Evolutionary conservation across 2,797 vertebrate species (phyloP), one percentile per base, ranked within the genome.

Genomic region (Gobionotothen gibberifrons): DNA sequence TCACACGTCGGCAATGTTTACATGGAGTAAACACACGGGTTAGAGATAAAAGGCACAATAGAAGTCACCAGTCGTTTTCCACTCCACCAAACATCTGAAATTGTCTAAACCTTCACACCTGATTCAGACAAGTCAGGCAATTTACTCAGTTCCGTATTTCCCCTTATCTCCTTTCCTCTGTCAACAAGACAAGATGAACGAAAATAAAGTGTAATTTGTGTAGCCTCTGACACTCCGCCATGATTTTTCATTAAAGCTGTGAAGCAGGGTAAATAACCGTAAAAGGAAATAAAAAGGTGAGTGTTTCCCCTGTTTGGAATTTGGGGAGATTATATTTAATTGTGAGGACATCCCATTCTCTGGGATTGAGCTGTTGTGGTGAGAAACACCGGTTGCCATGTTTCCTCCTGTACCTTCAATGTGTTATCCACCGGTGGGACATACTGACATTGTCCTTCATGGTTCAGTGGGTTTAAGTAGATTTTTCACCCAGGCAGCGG

Each of bases 1-100:
- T 42, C 43, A 5, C 14, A 62, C 26, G 17, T 0, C 0, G 17
- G 66, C 53, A 39, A 15, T 0, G 47, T 57, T 49, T 36, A 48
- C 60, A 68, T 17, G 43, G 22, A 51, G 60, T 74, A 61, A 78
- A 71, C 46, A 61, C 15, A 9, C 19, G 2, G 11, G 22, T 44
- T 9, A 63, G 29, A n/a, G n/a, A 67, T 9, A 58, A 48, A 4
- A 74, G 36, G 49, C 29, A 43, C 59, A 69, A 22, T 13, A 42
- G 36, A 70, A 62, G 72, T 69, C 77, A 68, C 63, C 29, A 39
- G 53, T 39, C 3, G 83, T 82, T 84, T 90, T 87, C 82, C 73
- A 61, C 80, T 82, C 75, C 59, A 60, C 54, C 81, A 82, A 82
- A 86, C 75, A 79, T 71, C 54, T 83, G 73, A 85, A 79, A 86